Evolutionary conservation across 2,888 invertebrate species (phyloP).

Genomic region (Drosophila pegasa): DNA sequence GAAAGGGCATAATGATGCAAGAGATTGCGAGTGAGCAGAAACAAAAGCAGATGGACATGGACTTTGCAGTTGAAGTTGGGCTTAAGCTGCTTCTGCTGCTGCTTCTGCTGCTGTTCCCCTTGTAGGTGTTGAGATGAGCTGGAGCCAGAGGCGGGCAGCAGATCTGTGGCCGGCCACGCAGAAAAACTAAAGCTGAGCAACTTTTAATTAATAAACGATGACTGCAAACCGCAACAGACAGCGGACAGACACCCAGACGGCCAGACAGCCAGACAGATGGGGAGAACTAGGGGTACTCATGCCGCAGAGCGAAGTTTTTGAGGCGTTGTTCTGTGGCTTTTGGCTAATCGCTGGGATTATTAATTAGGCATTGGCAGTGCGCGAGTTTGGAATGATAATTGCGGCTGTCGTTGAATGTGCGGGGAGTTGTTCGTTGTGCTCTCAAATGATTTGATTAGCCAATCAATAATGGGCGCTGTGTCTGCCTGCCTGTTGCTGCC

Average conservation of each 20-base stretch:
- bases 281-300: background rate
- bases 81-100: constrained; percentile 1
- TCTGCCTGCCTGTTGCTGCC: background rate
- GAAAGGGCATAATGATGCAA: constrained; percentile 34
- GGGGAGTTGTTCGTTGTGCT: constrained; percentile 33
- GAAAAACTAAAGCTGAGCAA: constrained; percentile 37
- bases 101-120: background rate
- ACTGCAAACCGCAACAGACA: constrained; percentile 31
- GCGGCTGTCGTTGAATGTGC: constrained; percentile 64
- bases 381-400: constrained; percentile 75
- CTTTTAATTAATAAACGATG: constrained; percentile 73
- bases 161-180: constrained; percentile 1
- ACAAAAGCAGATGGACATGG: constrained; percentile 25
- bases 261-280: background rate
- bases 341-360: constrained; percentile 74
- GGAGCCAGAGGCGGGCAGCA: constrained; percentile 22
- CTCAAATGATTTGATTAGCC: constrained; percentile 78
- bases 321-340: constrained; percentile 16
- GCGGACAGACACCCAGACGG: background rate
- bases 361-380: constrained; percentile 64
- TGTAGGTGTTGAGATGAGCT: constrained; percentile 65
- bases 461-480: constrained; percentile 74
- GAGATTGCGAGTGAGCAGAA: constrained; percentile 21
- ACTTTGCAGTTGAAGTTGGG: constrained; percentile 24
- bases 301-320: constrained; percentile 4